A percentile compares a stretch with the other conserved stretches of the same genome.
Conservation (phyloP, 92 coral and sea anemone species). For the Epizoanthus rinbou region DNA sequence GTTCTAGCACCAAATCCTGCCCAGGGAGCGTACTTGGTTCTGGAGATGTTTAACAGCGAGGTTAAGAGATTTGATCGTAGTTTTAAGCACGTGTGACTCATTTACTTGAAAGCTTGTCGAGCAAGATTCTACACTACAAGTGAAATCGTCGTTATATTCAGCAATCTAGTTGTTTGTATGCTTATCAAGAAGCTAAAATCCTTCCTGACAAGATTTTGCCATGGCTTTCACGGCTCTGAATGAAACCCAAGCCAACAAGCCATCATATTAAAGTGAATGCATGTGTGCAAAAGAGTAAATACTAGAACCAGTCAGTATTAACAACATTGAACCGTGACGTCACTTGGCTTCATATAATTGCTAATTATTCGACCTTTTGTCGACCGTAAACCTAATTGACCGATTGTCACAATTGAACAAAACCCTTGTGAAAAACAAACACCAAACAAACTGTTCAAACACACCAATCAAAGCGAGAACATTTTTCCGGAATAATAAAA, state of each 20-base stretch:
- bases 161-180: constrained; percentile 20
- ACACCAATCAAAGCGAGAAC: constrained; percentile 45
- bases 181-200: constrained; percentile 29
- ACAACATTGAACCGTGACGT: constrained; percentile 58
- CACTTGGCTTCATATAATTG: constrained; percentile 71
- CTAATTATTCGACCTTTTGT: constrained; percentile 59
- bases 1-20: constrained; percentile 40
- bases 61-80: constrained; percentile 53
- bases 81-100: constrained; percentile 34
- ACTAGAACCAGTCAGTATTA: constrained; percentile 40
- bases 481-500: constrained; percentile 19
- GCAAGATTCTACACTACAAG: neutral
- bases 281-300: constrained; percentile 56
- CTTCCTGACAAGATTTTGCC: constrained; percentile 39
- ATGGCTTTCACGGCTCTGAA: constrained; percentile 24
- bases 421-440: constrained; percentile 37
- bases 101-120: constrained; percentile 36
- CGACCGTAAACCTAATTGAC: constrained; percentile 40
- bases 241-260: constrained; percentile 56
- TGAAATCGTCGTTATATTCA: neutral
- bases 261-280: constrained; percentile 48
- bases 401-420: constrained; percentile 38
- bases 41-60: constrained; percentile 65
- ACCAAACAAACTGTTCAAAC: constrained; percentile 21
- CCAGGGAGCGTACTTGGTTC: constrained; percentile 54